Conservation (phyloP, 2,113 vertebrate genomes). For the Cariama cristata region DNA sequence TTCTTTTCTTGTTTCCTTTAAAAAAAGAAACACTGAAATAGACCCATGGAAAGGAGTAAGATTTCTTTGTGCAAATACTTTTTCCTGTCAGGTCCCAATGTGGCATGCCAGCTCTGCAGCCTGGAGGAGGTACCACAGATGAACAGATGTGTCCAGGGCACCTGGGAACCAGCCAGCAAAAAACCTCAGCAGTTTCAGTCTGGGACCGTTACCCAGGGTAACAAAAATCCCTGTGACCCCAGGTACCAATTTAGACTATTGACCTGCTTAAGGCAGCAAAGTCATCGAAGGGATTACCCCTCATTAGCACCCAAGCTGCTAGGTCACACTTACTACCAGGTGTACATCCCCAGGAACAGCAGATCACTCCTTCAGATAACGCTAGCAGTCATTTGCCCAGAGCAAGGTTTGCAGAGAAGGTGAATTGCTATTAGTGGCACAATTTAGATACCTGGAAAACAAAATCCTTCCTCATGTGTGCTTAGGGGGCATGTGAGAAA, state of each 20-base stretch:
- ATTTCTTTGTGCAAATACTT: background rate
- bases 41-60: background rate
- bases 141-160: background rate
- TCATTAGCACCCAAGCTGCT: background rate
- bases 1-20: background rate
- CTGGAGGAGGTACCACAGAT: background rate
- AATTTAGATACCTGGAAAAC: background rate
- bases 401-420: background rate
- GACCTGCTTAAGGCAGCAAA: background rate
- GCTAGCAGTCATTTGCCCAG: background rate
- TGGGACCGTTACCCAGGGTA: background rate
- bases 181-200: background rate
- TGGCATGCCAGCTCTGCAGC: background rate
- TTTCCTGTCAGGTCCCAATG: rapidly evolving
- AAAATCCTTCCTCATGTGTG: background rate
- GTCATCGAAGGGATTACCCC: background rate
- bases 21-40: background rate
- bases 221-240: background rate
- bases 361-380: background rate
- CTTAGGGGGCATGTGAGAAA: background rate
- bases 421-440: background rate
- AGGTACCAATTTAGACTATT: background rate
- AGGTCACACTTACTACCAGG: too few relatives aligned
- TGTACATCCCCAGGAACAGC: background rate
- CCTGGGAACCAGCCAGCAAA: background rate